Evolutionary conservation across 2,113 vertebrate species (phyloP), one percentile per base, ranked within the genome.

Genomic region (human): DNA sequence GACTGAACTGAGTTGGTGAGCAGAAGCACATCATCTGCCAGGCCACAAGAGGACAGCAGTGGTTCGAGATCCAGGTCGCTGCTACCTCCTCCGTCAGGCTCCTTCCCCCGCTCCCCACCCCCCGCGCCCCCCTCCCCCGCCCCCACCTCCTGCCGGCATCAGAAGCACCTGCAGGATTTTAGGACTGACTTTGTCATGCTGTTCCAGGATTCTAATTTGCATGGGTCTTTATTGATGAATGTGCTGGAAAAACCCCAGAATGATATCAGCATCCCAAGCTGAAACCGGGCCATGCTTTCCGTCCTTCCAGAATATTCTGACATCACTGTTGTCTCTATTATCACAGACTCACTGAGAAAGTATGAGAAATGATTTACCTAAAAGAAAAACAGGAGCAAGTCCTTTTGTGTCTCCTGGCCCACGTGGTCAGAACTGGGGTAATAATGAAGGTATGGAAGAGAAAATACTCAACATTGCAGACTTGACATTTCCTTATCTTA

Each of bases 1-100:
- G 64, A 68, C 30, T 35, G 1, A n/a, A 40, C 35, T 10, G n/a
- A 78, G 48, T 25, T 20, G 30, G 35, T 79, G 85, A 27, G 45
- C 3, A 12, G 48, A 88, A 90, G 96, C 84, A 75, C 52, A 59
- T 90, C 23, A 50, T 22, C 30, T 45, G 48, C 68, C 64, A 97
- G 97, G 94, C 98, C 98, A 98, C 96, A 90, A 98, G 98, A 95
- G 98, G 98, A 95, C 98, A 98, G 98, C 90, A 98, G 94, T 55
- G 94, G 82, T 70, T 89, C 90, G 97, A 76, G 89, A 98, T 86
- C 90, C 35, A 25, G 40, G 66, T 38, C 18, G 59, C 59, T 45
- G 40, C 85, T 86, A 17, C 68, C 61, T 48, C 30, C 48, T 52
- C 9, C 13, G 57, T 40, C 50, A 9, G 72, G 20, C 38, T 73